Conservation (phyloP, 2,113 vertebrate species). For the Podarcis raffonei region DNA sequence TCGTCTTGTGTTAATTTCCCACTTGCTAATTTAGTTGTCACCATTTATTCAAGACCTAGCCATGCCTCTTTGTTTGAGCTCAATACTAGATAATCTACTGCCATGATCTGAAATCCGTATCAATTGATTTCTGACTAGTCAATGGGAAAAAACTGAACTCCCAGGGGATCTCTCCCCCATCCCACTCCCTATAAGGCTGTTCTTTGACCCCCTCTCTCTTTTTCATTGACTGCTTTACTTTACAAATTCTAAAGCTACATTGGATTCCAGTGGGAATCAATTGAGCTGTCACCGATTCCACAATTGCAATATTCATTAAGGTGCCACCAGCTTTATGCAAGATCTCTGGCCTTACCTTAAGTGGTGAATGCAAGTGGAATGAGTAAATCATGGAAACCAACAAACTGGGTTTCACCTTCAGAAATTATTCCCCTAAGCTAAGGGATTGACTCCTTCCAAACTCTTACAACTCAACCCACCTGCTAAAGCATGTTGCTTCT, state of each 20-base stretch:
- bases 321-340: background rate
- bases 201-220: conserved; percentile 41
- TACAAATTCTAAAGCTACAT: conserved; percentile 40
- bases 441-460: background rate
- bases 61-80: conserved; percentile 33
- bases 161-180: conserved; percentile 32
- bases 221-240: conserved; percentile 53
- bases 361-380: background rate
- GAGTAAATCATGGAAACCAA: background rate
- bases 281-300: conserved; percentile 59
- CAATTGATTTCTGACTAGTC: conserved; percentile 53
- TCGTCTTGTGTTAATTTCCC: background rate
- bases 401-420: background rate
- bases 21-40: background rate
- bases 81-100: conserved; percentile 33
- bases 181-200: background rate
- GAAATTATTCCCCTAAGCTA: background rate
- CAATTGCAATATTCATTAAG: conserved; percentile 32
- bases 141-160: conserved; percentile 50
- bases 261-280: conserved; percentile 52
- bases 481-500: background rate
- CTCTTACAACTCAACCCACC: background rate
- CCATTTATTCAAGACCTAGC: background rate
- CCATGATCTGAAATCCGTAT: conserved; percentile 63
- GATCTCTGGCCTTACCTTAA: background rate